phyloP scores from a whole-genome alignment of 1,140 invertebrate genomes.

The Dolichoris vasculosae region DNA sequence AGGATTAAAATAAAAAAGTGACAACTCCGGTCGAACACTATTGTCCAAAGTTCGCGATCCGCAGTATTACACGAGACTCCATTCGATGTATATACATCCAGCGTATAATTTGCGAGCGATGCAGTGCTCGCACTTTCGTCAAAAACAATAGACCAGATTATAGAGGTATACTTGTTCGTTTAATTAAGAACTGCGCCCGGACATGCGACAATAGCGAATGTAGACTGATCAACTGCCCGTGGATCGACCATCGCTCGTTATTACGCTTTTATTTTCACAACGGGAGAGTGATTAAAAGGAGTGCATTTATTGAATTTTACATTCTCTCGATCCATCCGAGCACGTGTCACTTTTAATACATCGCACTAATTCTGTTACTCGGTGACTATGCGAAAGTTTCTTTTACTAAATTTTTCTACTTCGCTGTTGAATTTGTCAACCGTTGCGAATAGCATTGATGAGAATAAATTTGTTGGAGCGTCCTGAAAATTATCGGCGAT shows the following conservation, averaged over 20 bases:
- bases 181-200: neutral
- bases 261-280: neutral
- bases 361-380: too few relatives aligned
- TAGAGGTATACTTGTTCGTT: neutral
- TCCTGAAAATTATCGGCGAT: too few relatives aligned
- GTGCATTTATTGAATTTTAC: neutral
- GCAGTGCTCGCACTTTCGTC: neutral
- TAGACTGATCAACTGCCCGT: neutral
- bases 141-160: neutral
- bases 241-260: neutral
- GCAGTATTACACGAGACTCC: too few relatives aligned
- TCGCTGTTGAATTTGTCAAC: too few relatives aligned
- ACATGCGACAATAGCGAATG: neutral
- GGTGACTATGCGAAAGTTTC: too few relatives aligned
- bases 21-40: too few relatives aligned
- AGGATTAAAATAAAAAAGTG: too few relatives aligned
- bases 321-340: neutral
- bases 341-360: neutral
- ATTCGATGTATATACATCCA: too few relatives aligned
- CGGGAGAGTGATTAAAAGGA: neutral
- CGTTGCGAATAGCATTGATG: too few relatives aligned
- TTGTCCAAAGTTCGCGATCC: too few relatives aligned
- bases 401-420: neutral
- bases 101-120: neutral
- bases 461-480: too few relatives aligned